A percentile compares a stretch with the other conserved stretches of the same genome.
phyloP scores from a whole-genome alignment of 2,888 invertebrate species.

The Thera obeliscata region DNA sequence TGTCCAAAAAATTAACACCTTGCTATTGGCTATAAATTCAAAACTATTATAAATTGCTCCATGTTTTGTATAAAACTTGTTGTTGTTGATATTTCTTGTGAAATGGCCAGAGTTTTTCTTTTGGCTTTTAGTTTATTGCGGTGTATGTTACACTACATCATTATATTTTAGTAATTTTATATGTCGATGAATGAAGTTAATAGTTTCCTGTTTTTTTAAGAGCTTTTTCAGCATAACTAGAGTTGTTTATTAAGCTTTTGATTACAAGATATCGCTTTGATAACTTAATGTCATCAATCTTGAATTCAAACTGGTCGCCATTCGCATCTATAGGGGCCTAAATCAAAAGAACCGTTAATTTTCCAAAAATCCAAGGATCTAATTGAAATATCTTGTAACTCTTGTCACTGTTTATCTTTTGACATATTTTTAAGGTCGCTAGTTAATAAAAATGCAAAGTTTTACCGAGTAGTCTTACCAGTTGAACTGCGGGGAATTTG shows the following conservation, averaged over 20 bases:
- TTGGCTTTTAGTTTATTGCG: slow-evolving; percentile 16
- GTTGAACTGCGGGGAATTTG: no score
- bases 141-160: slow-evolving; percentile 25
- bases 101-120: slow-evolving; percentile 20
- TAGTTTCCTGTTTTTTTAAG: neutral
- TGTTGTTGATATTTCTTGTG: slow-evolving; percentile 17
- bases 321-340: no score
- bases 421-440: no score
- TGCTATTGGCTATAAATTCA: slow-evolving; percentile 38
- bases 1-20: slow-evolving; percentile 53
- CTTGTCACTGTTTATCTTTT: no score
- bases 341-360: no score
- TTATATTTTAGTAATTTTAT: neutral
- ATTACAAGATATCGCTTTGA: no score
- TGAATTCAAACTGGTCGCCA: no score
- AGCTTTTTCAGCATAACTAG: neutral
- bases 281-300: no score
- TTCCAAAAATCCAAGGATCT: no score
- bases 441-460: no score
- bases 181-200: neutral
- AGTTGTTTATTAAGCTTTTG: neutral
- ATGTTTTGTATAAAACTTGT: slow-evolving; percentile 13
- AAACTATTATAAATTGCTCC: slow-evolving; percentile 30
- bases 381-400: no score
- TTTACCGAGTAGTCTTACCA: no score